A percentile compares a stretch with the other conserved stretches of the same genome.
These are phyloP conservation scores for Mantis religiosa DNA, from an alignment of 2,888 invertebrate species.

Conservation along the genomic window DNA sequence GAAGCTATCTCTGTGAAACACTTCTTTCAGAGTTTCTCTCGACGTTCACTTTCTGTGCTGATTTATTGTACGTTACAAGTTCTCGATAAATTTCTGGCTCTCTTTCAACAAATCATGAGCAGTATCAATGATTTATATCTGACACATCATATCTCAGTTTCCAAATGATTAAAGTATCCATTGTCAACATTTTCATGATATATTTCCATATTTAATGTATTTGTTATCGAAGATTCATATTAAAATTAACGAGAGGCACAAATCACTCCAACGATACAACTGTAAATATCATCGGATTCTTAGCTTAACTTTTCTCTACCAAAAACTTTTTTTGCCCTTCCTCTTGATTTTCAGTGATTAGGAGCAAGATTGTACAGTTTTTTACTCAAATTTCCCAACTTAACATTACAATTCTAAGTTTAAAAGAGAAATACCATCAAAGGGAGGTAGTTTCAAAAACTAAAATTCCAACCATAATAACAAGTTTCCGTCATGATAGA, in stretches of 20 bases:
- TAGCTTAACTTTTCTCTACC: no score
- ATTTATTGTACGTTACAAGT: neutral
- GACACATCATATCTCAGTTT: neutral
- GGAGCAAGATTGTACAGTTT: no score
- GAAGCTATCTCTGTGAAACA: neutral
- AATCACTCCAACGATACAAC: neutral
- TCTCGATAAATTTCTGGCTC: neutral
- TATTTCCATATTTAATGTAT: neutral
- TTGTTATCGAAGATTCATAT: neutral
- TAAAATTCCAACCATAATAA: no score
- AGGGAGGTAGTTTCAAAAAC: no score
- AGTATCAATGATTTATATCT: neutral
- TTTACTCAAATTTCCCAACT: no score
- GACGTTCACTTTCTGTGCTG: neutral
- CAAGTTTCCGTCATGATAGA: no score
- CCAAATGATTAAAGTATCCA: neutral
- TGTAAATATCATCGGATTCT: no score
- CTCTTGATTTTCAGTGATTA: no score
- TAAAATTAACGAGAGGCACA: neutral
- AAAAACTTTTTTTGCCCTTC: no score
- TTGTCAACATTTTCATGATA: neutral
- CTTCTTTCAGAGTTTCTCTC: neutral
- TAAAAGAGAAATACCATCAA: no score
- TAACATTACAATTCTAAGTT: no score
- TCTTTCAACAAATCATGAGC: neutral